These are phyloP conservation scores for Acronicta alni DNA, from an alignment of 2,888 invertebrate species.

Conservation along the genomic window DNA sequence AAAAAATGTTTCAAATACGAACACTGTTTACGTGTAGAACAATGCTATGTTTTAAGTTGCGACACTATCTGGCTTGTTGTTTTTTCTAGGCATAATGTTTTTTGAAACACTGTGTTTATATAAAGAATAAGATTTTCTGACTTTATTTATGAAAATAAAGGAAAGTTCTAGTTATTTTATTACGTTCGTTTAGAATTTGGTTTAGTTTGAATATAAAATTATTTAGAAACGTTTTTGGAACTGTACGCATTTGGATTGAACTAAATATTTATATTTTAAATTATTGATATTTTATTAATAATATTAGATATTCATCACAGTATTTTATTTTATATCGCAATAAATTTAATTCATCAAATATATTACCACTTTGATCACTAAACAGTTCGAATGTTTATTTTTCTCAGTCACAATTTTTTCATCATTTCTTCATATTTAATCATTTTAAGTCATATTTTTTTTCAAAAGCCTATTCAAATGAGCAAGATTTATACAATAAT, in stretches of 20 bases:
- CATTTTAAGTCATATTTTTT: conserved; percentile 26
- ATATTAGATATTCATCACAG: no score
- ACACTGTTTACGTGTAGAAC: conserved; percentile 2
- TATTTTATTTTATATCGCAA: no score
- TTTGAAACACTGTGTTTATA: neutral
- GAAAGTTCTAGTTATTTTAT: neutral
- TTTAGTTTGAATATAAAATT: no score
- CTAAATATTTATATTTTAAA: no score
- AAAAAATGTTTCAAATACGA: conserved; percentile 32
- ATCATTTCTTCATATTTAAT: neutral
- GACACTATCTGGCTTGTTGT: conserved; percentile 13
- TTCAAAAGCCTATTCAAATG: conserved; percentile 26
- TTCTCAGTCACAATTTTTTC: neutral
- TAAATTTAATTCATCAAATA: no score
- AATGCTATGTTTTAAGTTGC: neutral
- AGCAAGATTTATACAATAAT: conserved; percentile 52
- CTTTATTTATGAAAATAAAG: neutral
- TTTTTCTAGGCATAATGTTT: conserved; percentile 2
- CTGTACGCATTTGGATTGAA: no score
- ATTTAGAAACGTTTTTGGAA: no score
- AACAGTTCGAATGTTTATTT: no score
- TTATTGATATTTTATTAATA: no score
- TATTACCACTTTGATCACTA: no score
- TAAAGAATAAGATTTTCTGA: neutral
- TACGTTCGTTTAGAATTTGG: neutral